Evolutionary conservation across 2,113 vertebrate species (phyloP), one percentile per base, ranked within the genome.

Genomic region (Chionodraco myersi): DNA sequence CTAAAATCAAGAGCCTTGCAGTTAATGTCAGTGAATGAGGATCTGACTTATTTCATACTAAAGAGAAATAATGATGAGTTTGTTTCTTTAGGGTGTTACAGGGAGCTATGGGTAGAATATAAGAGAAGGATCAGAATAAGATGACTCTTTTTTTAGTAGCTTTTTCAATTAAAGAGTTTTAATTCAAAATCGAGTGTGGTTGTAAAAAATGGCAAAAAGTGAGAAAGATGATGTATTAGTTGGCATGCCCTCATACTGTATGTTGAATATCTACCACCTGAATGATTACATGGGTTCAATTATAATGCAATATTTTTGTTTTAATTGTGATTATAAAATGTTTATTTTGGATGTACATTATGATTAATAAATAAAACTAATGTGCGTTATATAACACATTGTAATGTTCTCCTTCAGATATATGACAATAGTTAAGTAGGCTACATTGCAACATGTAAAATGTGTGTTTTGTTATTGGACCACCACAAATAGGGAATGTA

Each of bases 271-370:
- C 18, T 85, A 86, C 71, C 80, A 86, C 59, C 76, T 69, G 76
- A 74, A 73, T 79, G 82, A 85, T 84, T 81, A 88, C 65, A 65
- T 83, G 26, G 59, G 52, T 88, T 82, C 69, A 91, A 87, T 88
- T 88, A 86, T 79, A 85, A 89, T 89, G 71, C 85, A 10, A 84
- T 89, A 81, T 85, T 85, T 79, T 86, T 86, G 73, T 90, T 91
- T 88, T 86, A 75, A 79, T 58, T 89, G 85, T 92, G 69, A 90
- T 79, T 75, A 82, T 75, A 49, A 85, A 83, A 83, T 85, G 78
- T 78, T 89, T 87, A 79, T 87, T 87, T 91, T 89, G 75, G 84
- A 77, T 93, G 90, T 92, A 92, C 90, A 92, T 77, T 91, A 90
- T 91, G 79, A 92, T 85, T 85, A 82, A 86, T 14, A 86, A 92